Evolutionary conservation across 1,140 invertebrate species (phyloP), one percentile per base, ranked within the genome.

Genomic region (Harpegnathos saltator): DNA sequence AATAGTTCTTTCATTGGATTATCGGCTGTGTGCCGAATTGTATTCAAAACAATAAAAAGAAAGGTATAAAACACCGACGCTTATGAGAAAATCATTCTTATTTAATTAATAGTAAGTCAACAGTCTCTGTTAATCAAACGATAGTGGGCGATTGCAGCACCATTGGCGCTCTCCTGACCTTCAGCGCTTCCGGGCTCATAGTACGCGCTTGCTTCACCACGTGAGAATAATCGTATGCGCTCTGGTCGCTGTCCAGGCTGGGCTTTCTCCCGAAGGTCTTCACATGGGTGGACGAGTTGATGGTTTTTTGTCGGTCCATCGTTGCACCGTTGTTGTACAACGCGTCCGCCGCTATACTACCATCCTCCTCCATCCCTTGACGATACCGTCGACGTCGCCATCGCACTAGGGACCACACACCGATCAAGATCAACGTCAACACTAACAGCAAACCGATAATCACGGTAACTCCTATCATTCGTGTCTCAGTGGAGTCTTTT

Each of bases 131-230:
- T 48, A 54, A 66, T 92, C 81, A 94, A 54, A 94, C 94, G 81
- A 94, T 93, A 7, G 94, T 94, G 11, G 94, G 93, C 19, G 93
- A 89, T 77, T 94, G 94, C 9, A 94, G 82, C 69, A 94, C 93
- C 68, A 91, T 93, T 7, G 94, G 93, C 19, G 94, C 94, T 22
- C 93, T 90, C 68, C 94, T 92, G 44, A 94, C 92, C 86, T 94
- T 94, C 24, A 94, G 80, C 26, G 94, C 94, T 89, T 94, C 94
- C 44, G 94, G 94, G 74, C 94, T 94, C 90, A 94, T 92, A 74
- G 93, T 85, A 73, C 90, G 87, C 19, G 88, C 75, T 75, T 93
- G 92, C 84, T 93, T 94, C 22, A 89, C 87, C 69, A 94, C 93
- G 83, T 92, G 92, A 85, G 92, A 91, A 77, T 94, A 94, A 90